These are phyloP conservation scores for Melierax canorus DNA, from an alignment of 2,113 vertebrate genomes.

Conservation along the genomic window DNA sequence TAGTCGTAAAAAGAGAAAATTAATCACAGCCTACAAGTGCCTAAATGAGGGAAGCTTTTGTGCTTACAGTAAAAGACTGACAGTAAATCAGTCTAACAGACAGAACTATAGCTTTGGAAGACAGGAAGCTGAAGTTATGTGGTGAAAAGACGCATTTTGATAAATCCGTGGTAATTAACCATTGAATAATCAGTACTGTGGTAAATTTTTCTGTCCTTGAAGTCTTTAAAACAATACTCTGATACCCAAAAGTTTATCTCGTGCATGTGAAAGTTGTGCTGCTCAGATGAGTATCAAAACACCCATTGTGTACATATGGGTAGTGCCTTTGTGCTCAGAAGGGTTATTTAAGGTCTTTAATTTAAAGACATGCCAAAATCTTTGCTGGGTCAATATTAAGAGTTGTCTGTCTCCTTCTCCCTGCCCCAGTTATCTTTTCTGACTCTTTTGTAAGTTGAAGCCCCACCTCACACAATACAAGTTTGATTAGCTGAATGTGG, in stretches of 20 bases:
- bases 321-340: not conserved
- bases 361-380: not conserved
- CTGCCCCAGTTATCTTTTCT: not conserved
- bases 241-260: not conserved
- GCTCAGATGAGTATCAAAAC: not conserved
- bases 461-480: not conserved
- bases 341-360: not conserved
- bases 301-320: rapidly evolving
- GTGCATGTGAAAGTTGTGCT: not conserved
- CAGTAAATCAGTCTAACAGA: not conserved
- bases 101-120: not conserved
- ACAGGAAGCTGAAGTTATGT: not conserved
- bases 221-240: not conserved
- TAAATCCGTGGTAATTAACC: not conserved
- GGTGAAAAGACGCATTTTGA: not conserved
- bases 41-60: not conserved
- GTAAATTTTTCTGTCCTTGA: not conserved
- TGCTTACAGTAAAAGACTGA: not conserved
- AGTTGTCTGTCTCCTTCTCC: not conserved
- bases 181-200: not conserved
- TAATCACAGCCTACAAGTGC: not conserved
- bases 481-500: not conserved
- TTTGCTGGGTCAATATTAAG: not conserved
- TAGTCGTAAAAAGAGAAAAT: not conserved
- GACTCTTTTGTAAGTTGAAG: not conserved